A percentile compares a stretch with the other conserved stretches of the same genome.
phyloP scores from a whole-genome alignment of 2,888 invertebrate species.

The Limnephilus marmoratus region DNA sequence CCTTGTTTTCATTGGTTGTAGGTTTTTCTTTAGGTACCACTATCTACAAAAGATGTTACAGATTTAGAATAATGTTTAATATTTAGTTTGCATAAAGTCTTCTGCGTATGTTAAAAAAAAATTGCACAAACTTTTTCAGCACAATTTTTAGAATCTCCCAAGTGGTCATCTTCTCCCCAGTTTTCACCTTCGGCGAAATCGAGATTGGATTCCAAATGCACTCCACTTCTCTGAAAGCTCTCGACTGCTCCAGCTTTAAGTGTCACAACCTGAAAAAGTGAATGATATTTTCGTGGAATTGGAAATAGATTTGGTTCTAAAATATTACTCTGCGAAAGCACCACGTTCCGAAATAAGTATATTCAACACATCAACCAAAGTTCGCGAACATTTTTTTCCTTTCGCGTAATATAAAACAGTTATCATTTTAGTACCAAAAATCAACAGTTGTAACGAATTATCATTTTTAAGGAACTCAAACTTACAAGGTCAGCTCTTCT shows the following conservation, averaged over 20 bases:
- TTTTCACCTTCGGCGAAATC: background rate
- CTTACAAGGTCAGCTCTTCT: constrained; percentile 69
- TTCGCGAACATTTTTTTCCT: too few species aligned
- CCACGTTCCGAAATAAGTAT: too few species aligned
- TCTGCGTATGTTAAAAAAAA: background rate
- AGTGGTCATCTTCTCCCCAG: background rate
- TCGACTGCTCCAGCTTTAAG: background rate
- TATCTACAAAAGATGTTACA: background rate
- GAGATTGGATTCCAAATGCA: background rate
- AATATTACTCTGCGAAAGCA: background rate
- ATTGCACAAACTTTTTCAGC: background rate
- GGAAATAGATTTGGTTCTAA: background rate
- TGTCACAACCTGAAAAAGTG: constrained; percentile 3
- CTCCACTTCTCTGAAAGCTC: background rate
- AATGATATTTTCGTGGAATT: constrained; percentile 41
- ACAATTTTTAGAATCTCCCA: background rate
- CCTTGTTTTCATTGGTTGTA: constrained; percentile 70
- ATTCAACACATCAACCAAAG: too few species aligned
- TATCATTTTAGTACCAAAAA: too few species aligned
- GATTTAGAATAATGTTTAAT: background rate
- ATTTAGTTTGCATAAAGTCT: background rate
- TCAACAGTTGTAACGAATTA: background rate
- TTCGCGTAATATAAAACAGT: too few species aligned
- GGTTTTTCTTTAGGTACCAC: background rate
- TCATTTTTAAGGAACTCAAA: constrained; percentile 63